These are phyloP conservation scores for Artibeus jamaicensis DNA, from an alignment of 2,797 vertebrate genomes.

Conservation along the genomic window DNA sequence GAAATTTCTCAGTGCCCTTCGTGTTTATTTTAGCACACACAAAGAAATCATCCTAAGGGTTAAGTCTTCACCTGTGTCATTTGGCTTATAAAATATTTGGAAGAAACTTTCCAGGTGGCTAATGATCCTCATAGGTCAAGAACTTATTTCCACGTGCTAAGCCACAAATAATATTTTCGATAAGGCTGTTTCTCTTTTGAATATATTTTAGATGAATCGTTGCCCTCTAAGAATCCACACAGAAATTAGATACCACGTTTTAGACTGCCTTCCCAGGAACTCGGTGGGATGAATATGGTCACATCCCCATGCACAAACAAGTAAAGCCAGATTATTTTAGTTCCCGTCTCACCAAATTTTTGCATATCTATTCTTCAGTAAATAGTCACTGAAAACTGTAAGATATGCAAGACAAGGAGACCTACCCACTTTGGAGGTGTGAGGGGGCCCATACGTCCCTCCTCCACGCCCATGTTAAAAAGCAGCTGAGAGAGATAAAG, in stretches of 20 bases:
- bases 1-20: background rate
- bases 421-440: background rate
- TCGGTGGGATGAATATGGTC: background rate
- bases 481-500: background rate
- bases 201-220: background rate
- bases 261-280: background rate
- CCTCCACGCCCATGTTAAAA: background rate
- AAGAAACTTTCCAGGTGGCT: background rate
- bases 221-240: background rate
- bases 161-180: background rate
- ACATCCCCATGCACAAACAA: background rate
- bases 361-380: background rate
- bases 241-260: conserved; percentile 2
- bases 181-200: background rate
- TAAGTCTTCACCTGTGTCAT: background rate
- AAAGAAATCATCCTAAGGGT: background rate
- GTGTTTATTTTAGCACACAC: background rate
- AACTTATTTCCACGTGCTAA: background rate
- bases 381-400: background rate
- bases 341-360: background rate
- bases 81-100: background rate
- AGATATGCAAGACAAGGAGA: background rate
- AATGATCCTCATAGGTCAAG: background rate
- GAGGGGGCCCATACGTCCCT: background rate
- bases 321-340: background rate